Conservation (phyloP, 2,113 vertebrate species). For the Perca schrenkii region DNA sequence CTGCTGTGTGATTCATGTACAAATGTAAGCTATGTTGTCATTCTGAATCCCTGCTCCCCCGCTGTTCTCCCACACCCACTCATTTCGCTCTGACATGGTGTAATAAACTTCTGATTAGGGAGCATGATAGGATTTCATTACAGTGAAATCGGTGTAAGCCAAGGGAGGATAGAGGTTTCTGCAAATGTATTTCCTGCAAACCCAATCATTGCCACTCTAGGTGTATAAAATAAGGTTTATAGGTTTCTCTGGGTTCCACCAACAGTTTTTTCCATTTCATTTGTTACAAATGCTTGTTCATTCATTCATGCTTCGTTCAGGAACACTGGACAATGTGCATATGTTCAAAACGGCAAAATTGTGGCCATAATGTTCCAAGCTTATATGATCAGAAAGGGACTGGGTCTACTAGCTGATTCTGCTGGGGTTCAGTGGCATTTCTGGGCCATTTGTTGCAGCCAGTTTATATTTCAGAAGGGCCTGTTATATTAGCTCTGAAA, state of each 20-base stretch:
- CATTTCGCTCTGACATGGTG: slow-evolving; percentile 27
- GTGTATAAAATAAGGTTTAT: neutral
- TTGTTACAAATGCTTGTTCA: slow-evolving; percentile 23
- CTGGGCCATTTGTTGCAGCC: slow-evolving; percentile 9
- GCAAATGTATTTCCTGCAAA: slow-evolving; percentile 30
- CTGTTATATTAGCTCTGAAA: slow-evolving; percentile 48
- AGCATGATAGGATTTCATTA: slow-evolving; percentile 71
- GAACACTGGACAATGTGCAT: slow-evolving; percentile 2
- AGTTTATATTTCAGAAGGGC: slow-evolving; percentile 42
- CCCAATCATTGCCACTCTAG: neutral
- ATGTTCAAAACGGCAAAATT: slow-evolving; percentile 13
- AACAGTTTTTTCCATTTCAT: slow-evolving; percentile 25
- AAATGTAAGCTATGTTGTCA: slow-evolving; percentile 17
- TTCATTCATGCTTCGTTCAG: neutral
- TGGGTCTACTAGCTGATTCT: slow-evolving; percentile 24
- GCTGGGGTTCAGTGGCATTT: slow-evolving; percentile 17
- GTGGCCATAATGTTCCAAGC: neutral
- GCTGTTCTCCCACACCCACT: slow-evolving; percentile 6
- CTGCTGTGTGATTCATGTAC: neutral
- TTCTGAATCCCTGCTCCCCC: neutral
- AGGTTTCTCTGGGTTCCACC: neutral
- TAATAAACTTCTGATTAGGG: slow-evolving; percentile 72
- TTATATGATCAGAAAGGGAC: slow-evolving; percentile 15
- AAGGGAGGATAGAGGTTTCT: slow-evolving; percentile 29
- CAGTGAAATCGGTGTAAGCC: slow-evolving; percentile 39